These are phyloP conservation scores for Thecophora atra DNA, from an alignment of 2,888 invertebrate species.

Conservation along the genomic window DNA sequence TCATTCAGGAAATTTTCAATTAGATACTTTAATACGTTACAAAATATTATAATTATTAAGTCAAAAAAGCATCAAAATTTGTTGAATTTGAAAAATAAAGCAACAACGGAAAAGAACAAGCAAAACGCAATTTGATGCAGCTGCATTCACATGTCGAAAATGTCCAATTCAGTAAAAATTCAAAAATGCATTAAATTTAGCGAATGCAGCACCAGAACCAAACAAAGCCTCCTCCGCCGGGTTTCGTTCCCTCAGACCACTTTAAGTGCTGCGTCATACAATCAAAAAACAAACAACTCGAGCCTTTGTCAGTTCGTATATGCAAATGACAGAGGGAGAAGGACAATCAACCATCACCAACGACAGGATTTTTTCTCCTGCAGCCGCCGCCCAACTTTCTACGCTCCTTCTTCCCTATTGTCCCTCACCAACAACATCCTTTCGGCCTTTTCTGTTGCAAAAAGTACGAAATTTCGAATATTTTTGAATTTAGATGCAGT, in stretches of 20 bases:
- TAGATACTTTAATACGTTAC: too few relatives aligned
- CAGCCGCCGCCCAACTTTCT: not conserved
- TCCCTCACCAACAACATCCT: not conserved
- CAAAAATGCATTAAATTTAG: conserved; percentile 18
- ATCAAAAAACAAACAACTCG: conserved; percentile 34
- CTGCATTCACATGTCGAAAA: not conserved
- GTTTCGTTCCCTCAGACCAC: not conserved
- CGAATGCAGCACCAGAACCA: not conserved
- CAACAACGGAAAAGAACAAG: not conserved
- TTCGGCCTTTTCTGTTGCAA: not conserved
- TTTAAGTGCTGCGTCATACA: not conserved
- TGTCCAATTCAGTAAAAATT: not conserved
- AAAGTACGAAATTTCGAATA: not conserved
- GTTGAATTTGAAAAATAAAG: too few relatives aligned
- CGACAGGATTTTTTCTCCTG: not conserved
- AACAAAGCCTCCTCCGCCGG: not conserved
- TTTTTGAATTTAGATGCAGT: conserved; percentile 1
- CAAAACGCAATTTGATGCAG: not conserved
- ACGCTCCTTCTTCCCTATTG: not conserved
- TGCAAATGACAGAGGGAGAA: not conserved
- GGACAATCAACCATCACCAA: not conserved
- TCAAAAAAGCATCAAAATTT: too few relatives aligned
- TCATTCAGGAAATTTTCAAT: too few relatives aligned
- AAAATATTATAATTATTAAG: too few relatives aligned
- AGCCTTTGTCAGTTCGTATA: conserved; percentile 26